These are phyloP conservation scores for Zosterops lateralis DNA, from an alignment of 2,113 vertebrate species.

Conservation along the genomic window DNA sequence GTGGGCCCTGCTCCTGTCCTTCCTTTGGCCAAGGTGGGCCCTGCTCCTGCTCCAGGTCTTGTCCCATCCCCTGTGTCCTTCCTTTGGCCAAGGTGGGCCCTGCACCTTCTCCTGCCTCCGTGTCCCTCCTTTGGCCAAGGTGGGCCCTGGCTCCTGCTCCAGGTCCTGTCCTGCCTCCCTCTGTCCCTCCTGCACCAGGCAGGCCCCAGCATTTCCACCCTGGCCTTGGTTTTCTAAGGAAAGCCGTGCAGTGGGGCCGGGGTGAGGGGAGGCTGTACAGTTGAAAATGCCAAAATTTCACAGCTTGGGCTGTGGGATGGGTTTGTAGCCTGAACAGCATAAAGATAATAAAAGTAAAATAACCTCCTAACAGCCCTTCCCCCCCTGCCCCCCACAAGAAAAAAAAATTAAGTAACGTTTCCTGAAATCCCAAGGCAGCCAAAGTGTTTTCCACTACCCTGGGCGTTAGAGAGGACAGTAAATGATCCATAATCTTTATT, in stretches of 20 bases:
- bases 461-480: background rate
- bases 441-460: rapidly evolving
- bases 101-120: no score
- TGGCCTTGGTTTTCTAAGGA: background rate
- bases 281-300: background rate
- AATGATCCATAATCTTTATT: background rate
- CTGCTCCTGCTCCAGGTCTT: background rate
- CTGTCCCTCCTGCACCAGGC: background rate
- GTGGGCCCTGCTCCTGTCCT: background rate
- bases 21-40: background rate
- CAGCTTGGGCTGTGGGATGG: no score
- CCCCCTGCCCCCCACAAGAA: rapidly evolving
- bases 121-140: rapidly evolving
- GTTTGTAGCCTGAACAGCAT: background rate
- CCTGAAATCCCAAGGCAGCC: background rate
- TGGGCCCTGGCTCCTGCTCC: background rate
- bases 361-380: rapidly evolving
- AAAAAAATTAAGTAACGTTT: background rate
- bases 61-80: background rate
- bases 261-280: background rate
- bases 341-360: background rate
- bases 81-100: background rate
- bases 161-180: background rate
- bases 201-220: background rate
- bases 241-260: rapidly evolving